These are phyloP conservation scores for Bugula neritina DNA, from an alignment of 2,888 invertebrate genomes.

Conservation along the genomic window DNA sequence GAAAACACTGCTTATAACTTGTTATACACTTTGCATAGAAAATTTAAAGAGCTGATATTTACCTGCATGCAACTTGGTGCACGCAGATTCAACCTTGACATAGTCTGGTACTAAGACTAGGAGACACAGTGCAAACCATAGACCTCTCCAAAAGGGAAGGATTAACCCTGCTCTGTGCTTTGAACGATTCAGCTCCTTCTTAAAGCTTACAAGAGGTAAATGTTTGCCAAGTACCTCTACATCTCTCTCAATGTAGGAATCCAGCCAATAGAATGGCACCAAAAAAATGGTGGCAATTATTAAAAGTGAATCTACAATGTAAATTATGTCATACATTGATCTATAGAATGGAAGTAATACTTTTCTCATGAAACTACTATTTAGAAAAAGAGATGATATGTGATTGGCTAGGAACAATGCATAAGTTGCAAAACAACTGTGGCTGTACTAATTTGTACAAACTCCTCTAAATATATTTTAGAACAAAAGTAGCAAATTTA, in stretches of 20 bases:
- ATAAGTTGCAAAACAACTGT: no score
- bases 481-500: no score
- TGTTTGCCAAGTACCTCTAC: background rate
- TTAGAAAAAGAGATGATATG: background rate
- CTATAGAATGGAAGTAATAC: no score
- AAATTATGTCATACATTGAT: background rate
- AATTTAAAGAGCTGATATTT: no score
- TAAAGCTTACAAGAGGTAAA: background rate
- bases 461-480: no score
- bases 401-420: no score
- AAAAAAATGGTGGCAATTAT: background rate
- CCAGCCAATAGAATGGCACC: constrained; percentile 3
- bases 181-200: background rate
- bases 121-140: constrained; percentile 5
- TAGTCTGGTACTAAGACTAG: background rate
- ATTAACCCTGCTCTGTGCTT: constrained; percentile 1
- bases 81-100: no score
- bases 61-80: no score
- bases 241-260: background rate
- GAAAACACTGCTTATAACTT: no score
- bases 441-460: no score
- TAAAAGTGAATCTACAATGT: background rate
- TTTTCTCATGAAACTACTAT: background rate
- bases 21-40: no score
- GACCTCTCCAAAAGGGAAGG: background rate